phyloP scores from a whole-genome alignment of 2,888 invertebrate genomes.

The Rhingia rostrata region DNA sequence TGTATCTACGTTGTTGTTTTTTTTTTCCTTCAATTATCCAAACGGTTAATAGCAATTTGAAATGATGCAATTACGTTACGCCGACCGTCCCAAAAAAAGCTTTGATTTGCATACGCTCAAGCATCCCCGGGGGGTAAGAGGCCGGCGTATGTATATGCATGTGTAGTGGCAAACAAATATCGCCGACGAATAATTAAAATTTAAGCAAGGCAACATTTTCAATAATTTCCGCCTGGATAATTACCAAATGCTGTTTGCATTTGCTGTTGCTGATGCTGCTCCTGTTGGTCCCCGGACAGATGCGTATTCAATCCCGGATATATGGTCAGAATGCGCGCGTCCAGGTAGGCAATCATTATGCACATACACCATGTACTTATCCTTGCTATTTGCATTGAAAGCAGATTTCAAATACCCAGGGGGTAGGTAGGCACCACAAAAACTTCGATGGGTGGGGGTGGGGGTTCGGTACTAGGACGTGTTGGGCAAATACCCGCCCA shows the following conservation, averaged over 20 bases:
- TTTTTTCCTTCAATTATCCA: slow-evolving; percentile 18
- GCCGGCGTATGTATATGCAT: not conserved
- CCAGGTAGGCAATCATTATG: slow-evolving; percentile 45
- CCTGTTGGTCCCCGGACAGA: slow-evolving; percentile 11
- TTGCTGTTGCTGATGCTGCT: not conserved
- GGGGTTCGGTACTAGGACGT: slow-evolving; percentile 22
- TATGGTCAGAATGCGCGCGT: not conserved
- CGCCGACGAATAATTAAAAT: slow-evolving; percentile 57
- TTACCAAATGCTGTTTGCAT: slow-evolving; percentile 59
- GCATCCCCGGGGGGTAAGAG: not conserved
- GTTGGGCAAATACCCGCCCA: slow-evolving; percentile 50
- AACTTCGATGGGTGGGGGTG: slow-evolving; percentile 24
- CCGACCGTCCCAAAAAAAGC: not conserved
- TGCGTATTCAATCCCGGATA: slow-evolving; percentile 3
- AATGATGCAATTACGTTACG: slow-evolving; percentile 15
- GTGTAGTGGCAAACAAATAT: not conserved
- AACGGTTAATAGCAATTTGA: slow-evolving; percentile 28
- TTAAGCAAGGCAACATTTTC: slow-evolving; percentile 55
- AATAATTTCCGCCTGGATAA: slow-evolving; percentile 68
- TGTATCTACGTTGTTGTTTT: not conserved
- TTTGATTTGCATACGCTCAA: slow-evolving; percentile 24
- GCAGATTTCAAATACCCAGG: slow-evolving; percentile 24
- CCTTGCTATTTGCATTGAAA: slow-evolving; percentile 36
- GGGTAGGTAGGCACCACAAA: not conserved
- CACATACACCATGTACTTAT: slow-evolving; percentile 22